A percentile compares a stretch with the other conserved stretches of the same genome.
Conservation (phyloP, 2,113 vertebrate species). For the Bubalus kerabau region DNA sequence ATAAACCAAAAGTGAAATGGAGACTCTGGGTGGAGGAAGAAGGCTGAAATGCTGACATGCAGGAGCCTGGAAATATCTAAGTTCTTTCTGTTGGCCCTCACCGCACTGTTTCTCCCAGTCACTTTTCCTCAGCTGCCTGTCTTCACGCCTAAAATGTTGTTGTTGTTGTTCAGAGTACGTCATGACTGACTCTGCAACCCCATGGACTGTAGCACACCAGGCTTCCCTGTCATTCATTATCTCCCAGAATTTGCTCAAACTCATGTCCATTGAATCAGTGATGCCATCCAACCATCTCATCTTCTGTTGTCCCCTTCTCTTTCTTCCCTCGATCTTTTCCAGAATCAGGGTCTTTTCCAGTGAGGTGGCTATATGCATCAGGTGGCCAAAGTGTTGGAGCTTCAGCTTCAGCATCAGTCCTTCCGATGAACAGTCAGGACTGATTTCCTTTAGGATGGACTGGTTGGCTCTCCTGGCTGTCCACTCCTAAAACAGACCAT, state of each 20-base stretch:
- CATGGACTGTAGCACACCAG: background rate
- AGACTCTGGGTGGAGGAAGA: background rate
- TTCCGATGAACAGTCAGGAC: background rate
- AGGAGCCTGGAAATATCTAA: too few relatives aligned
- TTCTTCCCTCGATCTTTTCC: background rate
- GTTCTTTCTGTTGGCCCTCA: background rate
- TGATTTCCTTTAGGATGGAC: background rate
- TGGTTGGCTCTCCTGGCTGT: background rate
- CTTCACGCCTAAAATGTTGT: background rate
- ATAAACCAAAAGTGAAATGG: background rate
- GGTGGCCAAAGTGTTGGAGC: background rate
- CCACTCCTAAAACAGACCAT: accelerated
- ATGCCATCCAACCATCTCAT: background rate
- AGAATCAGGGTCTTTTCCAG: background rate
- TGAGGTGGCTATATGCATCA: background rate
- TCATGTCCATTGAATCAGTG: background rate
- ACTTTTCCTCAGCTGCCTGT: background rate
- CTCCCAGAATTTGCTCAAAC: background rate
- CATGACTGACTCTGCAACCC: background rate
- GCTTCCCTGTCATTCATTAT: background rate
- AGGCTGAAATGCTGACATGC: background rate
- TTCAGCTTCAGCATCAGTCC: background rate
- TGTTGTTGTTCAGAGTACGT: background rate
- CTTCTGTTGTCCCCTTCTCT: background rate
- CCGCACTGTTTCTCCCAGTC: background rate